Evolutionary conservation across 2,113 vertebrate species (phyloP).

Genomic region (Lophura nycthemera): DNA sequence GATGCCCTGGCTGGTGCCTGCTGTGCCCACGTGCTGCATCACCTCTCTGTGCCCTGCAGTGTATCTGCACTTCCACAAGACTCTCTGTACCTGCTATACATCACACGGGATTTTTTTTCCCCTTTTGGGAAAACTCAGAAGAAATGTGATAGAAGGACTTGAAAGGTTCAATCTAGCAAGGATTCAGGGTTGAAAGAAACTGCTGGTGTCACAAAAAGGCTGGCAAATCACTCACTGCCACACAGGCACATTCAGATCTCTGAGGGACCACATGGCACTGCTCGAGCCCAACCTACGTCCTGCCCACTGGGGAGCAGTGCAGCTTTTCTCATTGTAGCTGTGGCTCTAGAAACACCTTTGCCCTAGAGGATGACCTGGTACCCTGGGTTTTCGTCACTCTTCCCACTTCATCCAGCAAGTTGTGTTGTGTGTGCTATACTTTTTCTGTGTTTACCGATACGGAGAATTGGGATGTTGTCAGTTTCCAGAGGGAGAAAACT

Average conservation of each 20-base stretch:
- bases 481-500: background rate
- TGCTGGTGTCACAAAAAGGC: background rate
- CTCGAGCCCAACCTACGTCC: background rate
- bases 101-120: background rate
- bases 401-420: background rate
- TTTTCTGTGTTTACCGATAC: background rate
- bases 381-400: background rate
- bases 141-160: background rate
- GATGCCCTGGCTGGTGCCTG: too few relatives aligned
- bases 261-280: fast-evolving
- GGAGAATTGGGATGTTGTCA: background rate
- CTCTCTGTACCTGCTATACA: background rate
- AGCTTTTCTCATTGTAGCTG: background rate
- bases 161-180: background rate
- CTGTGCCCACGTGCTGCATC: fast-evolving
- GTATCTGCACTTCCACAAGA: background rate
- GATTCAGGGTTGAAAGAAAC: background rate
- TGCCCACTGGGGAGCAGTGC: background rate
- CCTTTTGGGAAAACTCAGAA: background rate
- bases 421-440: background rate
- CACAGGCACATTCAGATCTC: background rate
- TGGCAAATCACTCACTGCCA: background rate
- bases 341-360: background rate
- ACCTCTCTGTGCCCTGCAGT: fast-evolving
- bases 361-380: background rate